Evolutionary conservation across 2,113 vertebrate species (phyloP), one percentile per base, ranked within the genome.

Genomic region (Glareola pratincola): DNA sequence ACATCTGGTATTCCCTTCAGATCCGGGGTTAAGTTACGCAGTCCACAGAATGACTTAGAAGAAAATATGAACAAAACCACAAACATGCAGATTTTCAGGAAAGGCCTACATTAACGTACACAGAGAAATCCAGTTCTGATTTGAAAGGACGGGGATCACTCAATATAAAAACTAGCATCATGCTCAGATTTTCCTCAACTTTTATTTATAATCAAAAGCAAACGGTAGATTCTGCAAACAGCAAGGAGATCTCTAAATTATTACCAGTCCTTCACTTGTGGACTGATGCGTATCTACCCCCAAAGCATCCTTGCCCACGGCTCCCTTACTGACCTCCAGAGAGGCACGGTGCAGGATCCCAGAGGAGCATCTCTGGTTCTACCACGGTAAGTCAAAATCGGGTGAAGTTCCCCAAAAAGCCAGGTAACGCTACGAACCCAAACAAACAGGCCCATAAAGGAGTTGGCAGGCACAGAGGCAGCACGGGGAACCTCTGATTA

Each of bases 401-500:
- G 47, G 27, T 19, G 7, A 86, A 57, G 26, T 12, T 10, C 45
- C 43, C n/a, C 1, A 14, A 59, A 88, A 21, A 72, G 34, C 21
- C 89, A 96, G 76, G 62, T 0, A 72, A 36, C 67, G 17, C 60
- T 11, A 59, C 39, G 53, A 78, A 64, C 47, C 51, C 86, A 62
- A 60, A 6, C 41, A n/a, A 19, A 7, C 9, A 16, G 0, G 10
- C 90, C 86, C 64, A 57, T 63, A 77, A 37, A 72, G 94, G 92
- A 87, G 90, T 1, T 77, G 88, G 88, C 80, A 96, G 90, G 82
- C 81, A 26, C 8, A 4, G 76, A 85, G 79, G 93, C 90, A 76
- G 54, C 64, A 14, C 2, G 10, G 91, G 88, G 82, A 91, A 69
- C 88, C 74, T 95, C 75, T 76, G 95, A 95, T 97, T 94, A 96